A percentile compares a stretch with the other conserved stretches of the same genome.
phyloP scores from a whole-genome alignment of 2,888 invertebrate genomes.

The Ametastegia equiseti region DNA sequence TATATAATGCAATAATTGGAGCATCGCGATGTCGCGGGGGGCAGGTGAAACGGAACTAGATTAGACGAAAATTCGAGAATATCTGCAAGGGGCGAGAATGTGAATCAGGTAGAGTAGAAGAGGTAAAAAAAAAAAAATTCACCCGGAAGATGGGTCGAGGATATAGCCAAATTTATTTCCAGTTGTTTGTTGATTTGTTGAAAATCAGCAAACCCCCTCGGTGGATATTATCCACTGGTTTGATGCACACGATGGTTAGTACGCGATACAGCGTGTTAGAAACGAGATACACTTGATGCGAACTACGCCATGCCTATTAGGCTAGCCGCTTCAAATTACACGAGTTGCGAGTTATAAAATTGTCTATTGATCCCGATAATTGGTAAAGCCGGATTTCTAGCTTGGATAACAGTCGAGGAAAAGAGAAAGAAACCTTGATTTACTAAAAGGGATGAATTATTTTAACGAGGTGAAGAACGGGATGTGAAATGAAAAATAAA shows the following conservation, averaged over 20 bases:
- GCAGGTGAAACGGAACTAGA: constrained; percentile 4
- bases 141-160: background rate
- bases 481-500: constrained; percentile 13
- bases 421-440: background rate
- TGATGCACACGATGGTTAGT: constrained; percentile 33
- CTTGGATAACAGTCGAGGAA: constrained; percentile 7
- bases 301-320: constrained; percentile 44
- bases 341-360: constrained; percentile 18
- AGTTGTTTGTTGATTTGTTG: background rate
- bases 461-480: background rate
- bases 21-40: background rate
- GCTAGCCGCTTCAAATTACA: constrained; percentile 37
- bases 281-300: constrained; percentile 29
- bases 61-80: constrained; percentile 22
- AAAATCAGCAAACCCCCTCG: background rate
- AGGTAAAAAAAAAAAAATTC: background rate
- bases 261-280: constrained; percentile 18
- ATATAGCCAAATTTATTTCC: background rate
- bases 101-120: too few species aligned
- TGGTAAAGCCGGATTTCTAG: background rate
- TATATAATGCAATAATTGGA: background rate
- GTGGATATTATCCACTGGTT: background rate
- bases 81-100: background rate
- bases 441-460: background rate
- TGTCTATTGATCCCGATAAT: constrained; percentile 42